Evolutionary conservation across 23 tunicate species (phyloP).

Genomic region (Aplidium turbinatum): DNA sequence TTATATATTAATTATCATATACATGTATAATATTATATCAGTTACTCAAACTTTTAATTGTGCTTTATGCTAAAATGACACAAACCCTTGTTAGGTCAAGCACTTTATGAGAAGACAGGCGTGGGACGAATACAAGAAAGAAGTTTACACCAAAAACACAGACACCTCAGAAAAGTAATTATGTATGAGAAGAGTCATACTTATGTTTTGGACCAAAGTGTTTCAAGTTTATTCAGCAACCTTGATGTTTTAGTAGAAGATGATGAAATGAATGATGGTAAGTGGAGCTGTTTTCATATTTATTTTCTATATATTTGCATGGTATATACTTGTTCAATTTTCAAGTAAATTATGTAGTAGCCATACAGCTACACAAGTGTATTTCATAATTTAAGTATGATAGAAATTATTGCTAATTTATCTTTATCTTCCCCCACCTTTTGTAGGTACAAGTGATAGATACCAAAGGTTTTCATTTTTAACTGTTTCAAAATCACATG

Average conservation of each 20-base stretch:
- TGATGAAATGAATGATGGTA: constrained; percentile 12
- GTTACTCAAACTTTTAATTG: not conserved
- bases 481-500: constrained; percentile 28
- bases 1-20: too few relatives aligned
- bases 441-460: too few relatives aligned
- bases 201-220: constrained; percentile 35
- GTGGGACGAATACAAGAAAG: constrained; percentile 83
- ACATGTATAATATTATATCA: too few relatives aligned
- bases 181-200: constrained; percentile 48
- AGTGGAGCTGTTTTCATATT: not conserved
- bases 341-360: too few relatives aligned
- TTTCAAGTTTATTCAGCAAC: constrained; percentile 73
- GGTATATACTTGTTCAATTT: not conserved
- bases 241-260: constrained; percentile 47
- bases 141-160: constrained; percentile 24
- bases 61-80: not conserved
- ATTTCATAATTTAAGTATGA: too few relatives aligned
- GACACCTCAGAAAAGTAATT: not conserved
- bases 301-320: not conserved
- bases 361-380: too few relatives aligned
- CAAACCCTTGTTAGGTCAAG: constrained; percentile 54
- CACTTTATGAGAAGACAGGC: constrained; percentile 62
- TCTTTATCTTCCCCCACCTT: too few relatives aligned
- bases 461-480: constrained; percentile 12
- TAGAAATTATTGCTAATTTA: too few relatives aligned